Conservation (phyloP, 2,113 vertebrate species). For the Upupa epops region DNA sequence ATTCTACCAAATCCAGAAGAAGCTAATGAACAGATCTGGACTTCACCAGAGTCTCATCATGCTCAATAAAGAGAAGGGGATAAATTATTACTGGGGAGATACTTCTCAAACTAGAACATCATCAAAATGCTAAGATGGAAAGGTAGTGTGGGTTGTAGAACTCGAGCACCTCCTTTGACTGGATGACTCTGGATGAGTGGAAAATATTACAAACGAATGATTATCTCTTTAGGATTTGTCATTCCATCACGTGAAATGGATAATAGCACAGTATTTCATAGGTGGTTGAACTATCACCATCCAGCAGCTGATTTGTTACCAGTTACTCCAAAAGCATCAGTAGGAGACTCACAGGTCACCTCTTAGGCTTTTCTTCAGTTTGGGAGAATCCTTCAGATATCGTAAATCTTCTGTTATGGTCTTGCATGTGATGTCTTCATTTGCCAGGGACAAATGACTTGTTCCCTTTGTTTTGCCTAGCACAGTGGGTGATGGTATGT, state of each 20-base stretch:
- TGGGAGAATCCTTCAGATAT: background rate
- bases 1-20: background rate
- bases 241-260: background rate
- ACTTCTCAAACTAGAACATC: background rate
- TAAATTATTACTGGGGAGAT: background rate
- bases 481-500: accelerated
- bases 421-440: background rate
- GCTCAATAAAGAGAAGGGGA: background rate
- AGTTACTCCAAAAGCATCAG: background rate
- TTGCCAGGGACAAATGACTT: background rate
- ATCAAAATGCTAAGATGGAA: background rate
- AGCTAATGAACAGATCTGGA: background rate
- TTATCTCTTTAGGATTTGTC: background rate
- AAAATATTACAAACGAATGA: background rate
- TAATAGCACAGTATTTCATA: background rate
- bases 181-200: too few relatives aligned
- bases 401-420: background rate
- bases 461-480: background rate
- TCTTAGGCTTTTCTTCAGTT: background rate
- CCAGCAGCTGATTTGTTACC: background rate
- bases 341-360: background rate
- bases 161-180: background rate
- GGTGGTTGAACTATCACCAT: background rate
- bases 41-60: background rate
- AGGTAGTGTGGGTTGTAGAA: background rate